Percentiles rank a stretch among this genome's conserved stretches.
Evolutionary conservation across 92 coral and sea anemone genomes (phyloP).

Genomic region (Epizoanthus illoricatus): DNA sequence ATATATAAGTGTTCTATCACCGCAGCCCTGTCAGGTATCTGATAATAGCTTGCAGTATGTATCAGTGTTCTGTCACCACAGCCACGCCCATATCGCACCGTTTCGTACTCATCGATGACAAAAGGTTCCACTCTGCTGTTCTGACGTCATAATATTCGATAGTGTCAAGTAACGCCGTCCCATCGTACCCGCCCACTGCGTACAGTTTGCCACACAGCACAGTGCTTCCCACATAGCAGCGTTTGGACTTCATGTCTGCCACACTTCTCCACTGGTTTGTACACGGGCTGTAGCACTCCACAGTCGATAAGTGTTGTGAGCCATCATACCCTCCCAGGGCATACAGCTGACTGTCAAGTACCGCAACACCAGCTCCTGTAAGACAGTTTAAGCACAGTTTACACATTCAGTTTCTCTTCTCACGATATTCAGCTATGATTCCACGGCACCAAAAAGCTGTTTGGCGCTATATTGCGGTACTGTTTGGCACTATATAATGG

Average conservation of each 20-base stretch:
- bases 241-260: conserved; percentile 80
- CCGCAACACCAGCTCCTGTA: conserved; percentile 95
- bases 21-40: no score
- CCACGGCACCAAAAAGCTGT: no score
- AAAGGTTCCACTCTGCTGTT: conserved; percentile 72
- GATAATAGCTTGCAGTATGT: not conserved
- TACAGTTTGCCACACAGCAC: conserved; percentile 81
- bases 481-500: no score
- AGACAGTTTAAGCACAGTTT: no score
- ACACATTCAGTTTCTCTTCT: no score
- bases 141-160: conserved; percentile 75
- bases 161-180: conserved; percentile 73
- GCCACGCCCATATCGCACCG: conserved; percentile 99
- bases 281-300: conserved; percentile 94
- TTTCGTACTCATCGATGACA: conserved; percentile 78
- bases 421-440: no score
- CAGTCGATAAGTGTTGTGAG: conserved; percentile 86
- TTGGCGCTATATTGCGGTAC: no score
- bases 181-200: conserved; percentile 98
- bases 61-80: conserved; percentile 64
- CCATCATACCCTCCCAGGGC: conserved; percentile 98
- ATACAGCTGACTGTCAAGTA: conserved; percentile 85
- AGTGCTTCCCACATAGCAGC: conserved; percentile 96
- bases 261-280: conserved; percentile 84
- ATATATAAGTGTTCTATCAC: no score